Base-by-base conservation (phyloP, 2,888 invertebrate genomes). In the Azorinus chamasolen region DNA sequence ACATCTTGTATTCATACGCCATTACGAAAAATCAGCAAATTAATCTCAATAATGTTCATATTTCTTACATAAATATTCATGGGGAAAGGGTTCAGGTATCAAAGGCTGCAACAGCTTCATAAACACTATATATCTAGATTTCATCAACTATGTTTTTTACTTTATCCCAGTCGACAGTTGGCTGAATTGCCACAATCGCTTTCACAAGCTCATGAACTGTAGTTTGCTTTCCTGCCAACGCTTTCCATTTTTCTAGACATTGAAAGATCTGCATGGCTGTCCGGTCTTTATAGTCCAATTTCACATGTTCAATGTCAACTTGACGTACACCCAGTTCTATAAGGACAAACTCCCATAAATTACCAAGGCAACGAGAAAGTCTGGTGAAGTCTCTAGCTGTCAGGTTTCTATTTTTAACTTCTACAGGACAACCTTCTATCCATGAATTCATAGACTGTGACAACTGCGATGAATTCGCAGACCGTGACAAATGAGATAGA, bases 241-340 rank as follows among this genome's bases (percentile, higher is more conserved):
- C 58, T 20, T 65, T 81, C 81, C 81, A 81, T 32, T 78, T 78
- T 25, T 71, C 32, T 12, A 83, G 41, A 6, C 62, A 41, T 10
- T 78, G 62, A 32, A 72, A 83, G 8, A 83, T 83, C 71, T 83
- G 80, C 68, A 78, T 76, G 24, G 78, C 80, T 45, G 78, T 71
- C n/a, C 76, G 57, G 27, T 69, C 71, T 2, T 73, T 72, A 55
- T 81, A 62, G 37, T 83, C 79, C 61, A 83, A 41, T 54, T 83
- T 80, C 10, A 65, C 66, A 39, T 74, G 80, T 53, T 83, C 78
- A 50, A 83, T 81, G 6, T 69, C 62, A 0, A 57, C 76, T 48
- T 81, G 76, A 8, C 72, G 18, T 3, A 78, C 43, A 2, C 80
- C 80, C 1, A 83, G 71, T 37, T 79, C 80, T 1, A 83, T 37